phyloP scores from a whole-genome alignment of 2,113 vertebrate genomes.

The Montifringilla adamsi region DNA sequence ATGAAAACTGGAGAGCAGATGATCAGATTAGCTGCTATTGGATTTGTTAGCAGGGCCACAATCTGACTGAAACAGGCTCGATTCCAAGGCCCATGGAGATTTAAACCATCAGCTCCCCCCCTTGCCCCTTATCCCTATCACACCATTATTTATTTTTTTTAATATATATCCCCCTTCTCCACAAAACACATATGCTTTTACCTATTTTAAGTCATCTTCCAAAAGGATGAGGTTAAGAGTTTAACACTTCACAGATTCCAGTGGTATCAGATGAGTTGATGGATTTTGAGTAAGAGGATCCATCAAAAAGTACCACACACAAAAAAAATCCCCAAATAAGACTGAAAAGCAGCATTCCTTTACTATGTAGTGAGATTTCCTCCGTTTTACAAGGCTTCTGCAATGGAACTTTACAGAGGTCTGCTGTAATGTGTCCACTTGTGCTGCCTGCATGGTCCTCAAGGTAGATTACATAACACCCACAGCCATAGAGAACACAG shows the following conservation, averaged over 20 bases:
- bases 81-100: constrained; percentile 81
- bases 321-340: not conserved
- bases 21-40: constrained; percentile 93
- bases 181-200: constrained; percentile 75
- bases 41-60: constrained; percentile 86
- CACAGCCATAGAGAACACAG: accelerated
- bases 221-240: constrained; percentile 70
- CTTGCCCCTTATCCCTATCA: constrained; percentile 20
- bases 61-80: constrained; percentile 86
- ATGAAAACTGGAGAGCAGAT: constrained; percentile 91
- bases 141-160: constrained; percentile 22
- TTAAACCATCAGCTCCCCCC: constrained; percentile 66
- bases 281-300: constrained; percentile 34
- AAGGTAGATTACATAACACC: not conserved
- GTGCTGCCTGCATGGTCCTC: not conserved
- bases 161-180: constrained; percentile 28
- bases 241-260: constrained; percentile 78
- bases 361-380: not conserved
- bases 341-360: not conserved
- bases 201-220: constrained; percentile 63
- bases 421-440: not conserved
- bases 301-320: not conserved
- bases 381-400: not conserved
- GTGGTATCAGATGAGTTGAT: constrained; percentile 75
- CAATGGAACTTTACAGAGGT: not conserved